phyloP scores from a whole-genome alignment of 2,888 invertebrate genomes.

The Lydus trimaculatus region DNA sequence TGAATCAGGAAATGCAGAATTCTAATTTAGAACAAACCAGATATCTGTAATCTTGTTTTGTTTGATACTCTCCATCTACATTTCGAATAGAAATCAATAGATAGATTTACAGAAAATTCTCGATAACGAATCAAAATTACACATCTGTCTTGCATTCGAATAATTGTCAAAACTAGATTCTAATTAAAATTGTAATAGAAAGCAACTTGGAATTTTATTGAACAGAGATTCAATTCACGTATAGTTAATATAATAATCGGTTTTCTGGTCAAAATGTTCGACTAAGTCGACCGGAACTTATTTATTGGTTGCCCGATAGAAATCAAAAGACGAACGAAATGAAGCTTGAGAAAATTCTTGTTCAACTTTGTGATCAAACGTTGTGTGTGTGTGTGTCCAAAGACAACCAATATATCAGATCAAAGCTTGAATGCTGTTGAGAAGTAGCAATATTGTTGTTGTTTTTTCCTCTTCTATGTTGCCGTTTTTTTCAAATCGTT shows the following conservation, averaged over 20 bases:
- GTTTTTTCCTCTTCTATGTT: background rate
- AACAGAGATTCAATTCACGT: background rate
- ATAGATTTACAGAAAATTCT: too few species aligned
- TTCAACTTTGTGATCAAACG: constrained; percentile 23
- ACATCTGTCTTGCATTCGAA: too few species aligned
- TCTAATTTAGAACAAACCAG: background rate
- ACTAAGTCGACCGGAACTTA: constrained; percentile 11
- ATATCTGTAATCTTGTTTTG: background rate
- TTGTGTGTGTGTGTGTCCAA: constrained; percentile 8
- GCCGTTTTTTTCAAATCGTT: background rate
- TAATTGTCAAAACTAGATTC: background rate
- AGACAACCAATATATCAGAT: constrained; percentile 14
- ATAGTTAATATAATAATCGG: constrained; percentile 1
- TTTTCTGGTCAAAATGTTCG: background rate
- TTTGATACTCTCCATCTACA: background rate
- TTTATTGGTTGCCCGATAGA: constrained; percentile 12
- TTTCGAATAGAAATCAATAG: too few species aligned
- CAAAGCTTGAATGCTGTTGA: constrained; percentile 20
- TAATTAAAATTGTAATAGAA: background rate
- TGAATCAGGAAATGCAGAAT: background rate
- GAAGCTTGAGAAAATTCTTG: constrained; percentile 21
- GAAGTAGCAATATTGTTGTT: constrained; percentile 19
- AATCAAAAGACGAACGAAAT: constrained; percentile 22
- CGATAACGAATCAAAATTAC: too few species aligned
- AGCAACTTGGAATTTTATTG: background rate